Percentiles rank a stretch among this genome's conserved stretches.
Evolutionary conservation across 1,140 invertebrate species (phyloP).

Genomic region (Eubasilissa regina): DNA sequence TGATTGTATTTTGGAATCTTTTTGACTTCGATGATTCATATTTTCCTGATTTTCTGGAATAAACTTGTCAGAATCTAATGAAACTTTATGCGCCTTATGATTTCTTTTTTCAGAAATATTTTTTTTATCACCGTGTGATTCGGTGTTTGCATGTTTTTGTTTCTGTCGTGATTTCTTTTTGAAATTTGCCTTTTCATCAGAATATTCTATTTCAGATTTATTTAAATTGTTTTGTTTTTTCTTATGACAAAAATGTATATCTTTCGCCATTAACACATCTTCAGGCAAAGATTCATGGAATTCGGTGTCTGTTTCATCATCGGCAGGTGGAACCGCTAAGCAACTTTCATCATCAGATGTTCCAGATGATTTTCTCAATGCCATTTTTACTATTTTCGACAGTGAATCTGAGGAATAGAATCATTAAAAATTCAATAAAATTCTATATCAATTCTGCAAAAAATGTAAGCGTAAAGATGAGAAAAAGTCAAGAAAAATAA

Average conservation of each 20-base stretch:
- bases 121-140: conserved; percentile 62
- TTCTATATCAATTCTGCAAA: not conserved
- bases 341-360: conserved; percentile 72
- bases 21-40: not conserved
- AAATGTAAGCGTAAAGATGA: not conserved
- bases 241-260: conserved; percentile 63
- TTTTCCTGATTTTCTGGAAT: conserved; percentile 5
- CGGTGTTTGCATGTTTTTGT: conserved; percentile 4
- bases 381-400: conserved; percentile 76
- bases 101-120: conserved; percentile 30
- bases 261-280: conserved; percentile 71
- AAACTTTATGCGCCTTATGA: not conserved
- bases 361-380: conserved; percentile 73
- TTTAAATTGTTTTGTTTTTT: conserved; percentile 28
- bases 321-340: conserved; percentile 64
- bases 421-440: not conserved
- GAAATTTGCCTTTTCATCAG: conserved; percentile 19
- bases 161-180: conserved; percentile 26
- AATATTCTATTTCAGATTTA: conserved; percentile 20
- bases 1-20: conserved; percentile 16
- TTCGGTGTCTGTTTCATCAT: conserved; percentile 78
- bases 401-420: conserved; percentile 70
- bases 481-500: not conserved
- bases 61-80: conserved; percentile 40
- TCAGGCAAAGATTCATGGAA: conserved; percentile 78